Evolutionary conservation across 1,140 invertebrate genomes (phyloP).

Genomic region (Drosophila sproati): DNA sequence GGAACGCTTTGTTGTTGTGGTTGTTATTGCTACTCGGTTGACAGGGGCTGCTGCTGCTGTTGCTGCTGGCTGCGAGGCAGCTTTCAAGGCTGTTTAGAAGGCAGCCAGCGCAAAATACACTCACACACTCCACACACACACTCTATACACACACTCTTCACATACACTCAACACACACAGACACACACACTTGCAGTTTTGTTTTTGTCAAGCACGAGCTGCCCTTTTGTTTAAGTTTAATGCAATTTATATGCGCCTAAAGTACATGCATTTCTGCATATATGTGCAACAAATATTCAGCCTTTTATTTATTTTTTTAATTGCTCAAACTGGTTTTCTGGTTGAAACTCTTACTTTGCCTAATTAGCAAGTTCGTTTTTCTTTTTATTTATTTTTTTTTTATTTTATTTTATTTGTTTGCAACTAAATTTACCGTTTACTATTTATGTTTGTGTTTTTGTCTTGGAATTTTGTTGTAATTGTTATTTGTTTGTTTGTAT

Average conservation of each 20-base stretch:
- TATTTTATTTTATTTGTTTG: conserved; percentile 27
- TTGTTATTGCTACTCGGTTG: conserved; percentile 54
- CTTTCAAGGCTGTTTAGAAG: conserved; percentile 82
- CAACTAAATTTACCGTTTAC: conserved; percentile 46
- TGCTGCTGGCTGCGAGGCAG: conserved; percentile 43
- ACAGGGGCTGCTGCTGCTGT: conserved; percentile 44
- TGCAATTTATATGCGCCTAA: conserved; percentile 9
- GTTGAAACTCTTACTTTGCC: conserved; percentile 17
- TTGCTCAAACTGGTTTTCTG: conserved; percentile 46
- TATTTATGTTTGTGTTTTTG: conserved; percentile 42
- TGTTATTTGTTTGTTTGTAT: conserved; percentile 23
- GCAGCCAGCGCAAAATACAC: conserved; percentile 39
- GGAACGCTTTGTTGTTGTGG: conserved; percentile 63
- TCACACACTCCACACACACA: conserved; percentile 30
- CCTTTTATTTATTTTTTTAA: conserved; percentile 34
- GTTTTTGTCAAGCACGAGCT: conserved; percentile 58
- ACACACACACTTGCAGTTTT: conserved; percentile 29
- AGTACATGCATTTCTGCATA: background rate
- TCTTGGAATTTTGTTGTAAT: conserved; percentile 33
- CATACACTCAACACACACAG: conserved; percentile 22
- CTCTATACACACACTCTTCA: conserved; percentile 10
- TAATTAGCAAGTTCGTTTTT: conserved; percentile 39
- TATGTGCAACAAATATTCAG: conserved; percentile 1
- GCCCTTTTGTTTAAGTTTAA: conserved; percentile 56
- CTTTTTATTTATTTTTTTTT: conserved; percentile 13